These are phyloP conservation scores for Aphodius granarius DNA, from an alignment of 2,888 invertebrate species.

Conservation along the genomic window DNA sequence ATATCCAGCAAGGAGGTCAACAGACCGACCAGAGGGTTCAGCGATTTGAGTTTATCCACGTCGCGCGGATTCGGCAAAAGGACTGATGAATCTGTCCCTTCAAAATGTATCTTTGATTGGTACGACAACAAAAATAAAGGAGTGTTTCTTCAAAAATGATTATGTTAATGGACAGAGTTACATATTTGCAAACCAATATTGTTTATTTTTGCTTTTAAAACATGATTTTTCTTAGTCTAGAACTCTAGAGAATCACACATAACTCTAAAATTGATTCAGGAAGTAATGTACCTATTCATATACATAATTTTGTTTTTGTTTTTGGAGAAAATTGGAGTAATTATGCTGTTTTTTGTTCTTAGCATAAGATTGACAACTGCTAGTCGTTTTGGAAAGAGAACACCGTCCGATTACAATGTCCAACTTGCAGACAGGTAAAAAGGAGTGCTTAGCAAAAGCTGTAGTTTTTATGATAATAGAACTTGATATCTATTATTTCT, in stretches of 20 bases:
- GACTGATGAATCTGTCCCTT: neutral
- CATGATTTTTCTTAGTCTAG: too few species aligned
- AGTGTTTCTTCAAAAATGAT: too few species aligned
- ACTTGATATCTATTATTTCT: too few species aligned
- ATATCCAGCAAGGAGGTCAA: conserved; percentile 57
- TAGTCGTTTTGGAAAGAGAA: neutral
- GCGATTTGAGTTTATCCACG: conserved; percentile 64
- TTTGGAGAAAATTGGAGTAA: neutral
- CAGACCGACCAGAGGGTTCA: conserved; percentile 65
- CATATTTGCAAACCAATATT: too few species aligned
- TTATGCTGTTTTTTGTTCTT: neutral
- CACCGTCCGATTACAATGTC: conserved; percentile 3
- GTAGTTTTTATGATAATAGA: too few species aligned
- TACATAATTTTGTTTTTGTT: too few species aligned
- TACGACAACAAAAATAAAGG: neutral
- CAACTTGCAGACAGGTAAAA: conserved; percentile 7
- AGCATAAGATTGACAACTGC: neutral
- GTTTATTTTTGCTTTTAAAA: too few species aligned
- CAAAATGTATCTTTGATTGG: neutral
- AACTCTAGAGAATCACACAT: too few species aligned
- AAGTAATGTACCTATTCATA: too few species aligned
- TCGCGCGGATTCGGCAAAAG: conserved; percentile 67
- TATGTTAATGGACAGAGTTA: too few species aligned
- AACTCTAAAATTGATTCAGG: too few species aligned
- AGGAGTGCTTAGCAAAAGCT: too few species aligned